Evolutionary conservation across 2,888 invertebrate genomes (phyloP).

Genomic region (Brachyptera risi): DNA sequence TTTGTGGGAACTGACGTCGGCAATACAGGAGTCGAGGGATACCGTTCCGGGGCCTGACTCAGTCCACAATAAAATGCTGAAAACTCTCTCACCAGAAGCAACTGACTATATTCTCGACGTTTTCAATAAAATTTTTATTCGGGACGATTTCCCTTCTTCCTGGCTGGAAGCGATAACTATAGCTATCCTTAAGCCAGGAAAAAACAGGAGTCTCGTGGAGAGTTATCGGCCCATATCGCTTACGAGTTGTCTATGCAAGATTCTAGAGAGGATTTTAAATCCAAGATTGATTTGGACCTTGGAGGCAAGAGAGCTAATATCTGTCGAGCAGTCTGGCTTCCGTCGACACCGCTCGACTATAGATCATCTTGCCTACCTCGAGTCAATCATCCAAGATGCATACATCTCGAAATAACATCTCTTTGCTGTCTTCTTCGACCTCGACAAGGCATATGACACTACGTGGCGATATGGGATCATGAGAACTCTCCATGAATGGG

Average conservation of each 20-base stretch:
- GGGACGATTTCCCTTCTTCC: slow-evolving; percentile 7
- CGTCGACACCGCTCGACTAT: slow-evolving; percentile 1
- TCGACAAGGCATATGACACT: slow-evolving; percentile 31
- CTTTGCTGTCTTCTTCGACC: slow-evolving; percentile 34
- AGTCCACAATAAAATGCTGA: slow-evolving; percentile 10
- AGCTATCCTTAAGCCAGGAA: slow-evolving; percentile 11
- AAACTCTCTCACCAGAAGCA: neutral
- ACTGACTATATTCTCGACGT: neutral
- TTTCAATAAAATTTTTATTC: slow-evolving; percentile 6
- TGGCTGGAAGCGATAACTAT: slow-evolving; percentile 11
- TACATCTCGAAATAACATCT: slow-evolving; percentile 33
- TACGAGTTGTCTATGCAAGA: slow-evolving; percentile 37
- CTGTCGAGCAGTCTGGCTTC: slow-evolving; percentile 26
- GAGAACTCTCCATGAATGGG: slow-evolving; percentile 23
- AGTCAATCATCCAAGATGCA: slow-evolving; percentile 32
- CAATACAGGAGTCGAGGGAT: neutral
- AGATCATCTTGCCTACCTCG: slow-evolving; percentile 25
- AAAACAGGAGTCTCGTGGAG: neutral
- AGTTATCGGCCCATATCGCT: slow-evolving; percentile 36
- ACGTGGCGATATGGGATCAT: slow-evolving; percentile 32
- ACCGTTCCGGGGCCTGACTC: slow-evolving; percentile 3
- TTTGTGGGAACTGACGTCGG: neutral
- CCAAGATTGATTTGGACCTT: slow-evolving; percentile 33
- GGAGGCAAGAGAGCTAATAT: slow-evolving; percentile 29
- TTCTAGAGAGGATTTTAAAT: slow-evolving; percentile 36